A percentile compares a stretch with the other conserved stretches of the same genome.
These are phyloP conservation scores for Chaetogeoica ovagalla DNA, from an alignment of 2,888 invertebrate genomes.

Conservation along the genomic window DNA sequence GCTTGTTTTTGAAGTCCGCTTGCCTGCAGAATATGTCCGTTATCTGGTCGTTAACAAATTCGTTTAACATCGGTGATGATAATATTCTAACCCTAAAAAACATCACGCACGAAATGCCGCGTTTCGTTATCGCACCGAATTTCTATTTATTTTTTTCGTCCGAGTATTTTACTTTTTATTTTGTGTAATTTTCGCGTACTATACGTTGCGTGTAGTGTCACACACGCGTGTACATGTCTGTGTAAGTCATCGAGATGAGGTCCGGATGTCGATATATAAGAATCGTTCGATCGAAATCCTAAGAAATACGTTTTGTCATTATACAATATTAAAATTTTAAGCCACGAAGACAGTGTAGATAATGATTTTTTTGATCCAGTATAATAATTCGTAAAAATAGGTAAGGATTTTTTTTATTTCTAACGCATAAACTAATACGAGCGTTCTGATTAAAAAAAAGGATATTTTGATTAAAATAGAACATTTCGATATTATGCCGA, in stretches of 20 bases:
- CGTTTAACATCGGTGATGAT: conserved; percentile 12
- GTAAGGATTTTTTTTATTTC: background rate
- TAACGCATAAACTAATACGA: background rate
- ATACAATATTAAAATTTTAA: no score
- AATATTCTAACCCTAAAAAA: background rate
- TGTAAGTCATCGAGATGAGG: background rate
- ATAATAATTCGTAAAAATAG: background rate
- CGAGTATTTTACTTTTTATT: background rate
- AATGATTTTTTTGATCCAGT: no score
- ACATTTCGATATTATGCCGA: background rate
- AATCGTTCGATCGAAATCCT: background rate
- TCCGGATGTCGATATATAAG: conserved; percentile 17
- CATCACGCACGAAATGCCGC: no score
- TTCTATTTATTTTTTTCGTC: background rate
- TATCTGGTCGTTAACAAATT: conserved; percentile 15
- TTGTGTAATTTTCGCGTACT: background rate
- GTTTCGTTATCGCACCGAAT: background rate
- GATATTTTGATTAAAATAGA: background rate
- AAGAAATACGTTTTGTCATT: no score
- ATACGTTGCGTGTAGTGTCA: no score
- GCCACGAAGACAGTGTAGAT: no score
- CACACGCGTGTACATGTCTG: background rate
- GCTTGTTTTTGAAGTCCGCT: conserved; percentile 42
- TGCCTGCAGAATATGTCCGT: conserved; percentile 24
- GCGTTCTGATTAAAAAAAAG: background rate